Evolutionary conservation across 2,888 invertebrate species (phyloP), one percentile per base, ranked within the genome.

Genomic region (Oeneis ivallda): DNA sequence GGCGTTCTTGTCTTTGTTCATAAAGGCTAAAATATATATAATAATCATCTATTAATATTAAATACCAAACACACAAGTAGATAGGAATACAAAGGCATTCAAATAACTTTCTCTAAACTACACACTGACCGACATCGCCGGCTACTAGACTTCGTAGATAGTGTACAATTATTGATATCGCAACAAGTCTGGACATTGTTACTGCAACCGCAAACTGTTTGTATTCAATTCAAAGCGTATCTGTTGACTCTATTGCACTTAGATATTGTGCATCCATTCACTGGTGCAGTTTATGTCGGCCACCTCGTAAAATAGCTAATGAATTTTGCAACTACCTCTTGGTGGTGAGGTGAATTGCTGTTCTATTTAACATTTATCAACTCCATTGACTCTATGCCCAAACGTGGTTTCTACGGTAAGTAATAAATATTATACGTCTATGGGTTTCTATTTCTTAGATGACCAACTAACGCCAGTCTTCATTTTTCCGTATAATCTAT

Each of bases 151-250:
- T 49, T 2, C 19, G 43, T 41, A 67, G 41, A 34, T 43, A 49
- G 49, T 50, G 50, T 41, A 62, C 62, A 59, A 61, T 61, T 52
- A 61, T 61, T 52, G 52, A 61, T 61, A 66, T 65, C 59, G 60
- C 68, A 68, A 66, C 62, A 60, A 68, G 68, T 60, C 63, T 65
- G 74, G 72, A 75, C 74, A 76, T 73, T 80, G 79, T 79, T 79
- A 79, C 77, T 79, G 80, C 75, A 76, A 75, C 80, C 83, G 76
- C 80, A 81, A 78, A 78, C 77, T 80, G 79, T 80, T 81, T 78
- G 78, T 73, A 75, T 79, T 79, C 77, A 76, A 79, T 79, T 77
- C 75, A 68, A 72, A 68, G 68, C 68, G 49, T 50, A 41, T 61
- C 61, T 61, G 68, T 62, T 70, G 71, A 75, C 75, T 77, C 74